These are phyloP conservation scores for Omphaloscelis lunosa DNA, from an alignment of 2,888 invertebrate species.

Conservation along the genomic window DNA sequence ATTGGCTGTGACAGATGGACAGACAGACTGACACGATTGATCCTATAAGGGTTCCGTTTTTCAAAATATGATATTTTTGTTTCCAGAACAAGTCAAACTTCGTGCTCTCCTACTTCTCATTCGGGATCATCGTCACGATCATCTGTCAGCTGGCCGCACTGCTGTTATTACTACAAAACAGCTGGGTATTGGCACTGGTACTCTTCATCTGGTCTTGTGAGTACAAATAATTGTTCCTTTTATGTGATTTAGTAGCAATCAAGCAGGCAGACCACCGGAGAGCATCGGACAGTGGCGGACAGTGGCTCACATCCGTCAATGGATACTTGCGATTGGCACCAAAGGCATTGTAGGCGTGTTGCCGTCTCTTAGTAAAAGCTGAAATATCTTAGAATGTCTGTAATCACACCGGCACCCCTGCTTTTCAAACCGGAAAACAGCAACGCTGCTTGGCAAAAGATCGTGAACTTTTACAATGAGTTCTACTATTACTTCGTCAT, in stretches of 20 bases:
- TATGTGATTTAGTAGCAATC: not conserved
- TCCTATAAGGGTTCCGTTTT: no score
- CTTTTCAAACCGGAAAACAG: not conserved
- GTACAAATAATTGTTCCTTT: conserved; percentile 40
- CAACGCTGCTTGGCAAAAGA: not conserved
- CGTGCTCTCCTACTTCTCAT: conserved; percentile 70
- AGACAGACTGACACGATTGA: no score
- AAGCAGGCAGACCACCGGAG: not conserved
- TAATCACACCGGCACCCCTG: not conserved
- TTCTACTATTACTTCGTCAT: not conserved
- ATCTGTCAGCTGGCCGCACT: conserved; percentile 65
- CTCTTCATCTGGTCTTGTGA: conserved; percentile 65
- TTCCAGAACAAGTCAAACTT: conserved; percentile 70
- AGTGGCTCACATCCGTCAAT: not conserved
- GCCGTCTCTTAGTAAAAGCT: not conserved
- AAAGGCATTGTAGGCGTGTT: not conserved
- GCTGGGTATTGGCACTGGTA: conserved; percentile 64
- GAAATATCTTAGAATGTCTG: not conserved
- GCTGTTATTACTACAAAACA: conserved; percentile 64
- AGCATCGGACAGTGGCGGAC: not conserved
- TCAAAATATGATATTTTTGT: not conserved
- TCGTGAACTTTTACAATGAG: not conserved
- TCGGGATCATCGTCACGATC: conserved; percentile 69
- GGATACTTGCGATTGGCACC: not conserved
- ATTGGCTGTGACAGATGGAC: no score